Evolutionary conservation across 2,113 vertebrate species (phyloP), one percentile per base, ranked within the genome.

Genomic region (Onychorhynchus coronatus): DNA sequence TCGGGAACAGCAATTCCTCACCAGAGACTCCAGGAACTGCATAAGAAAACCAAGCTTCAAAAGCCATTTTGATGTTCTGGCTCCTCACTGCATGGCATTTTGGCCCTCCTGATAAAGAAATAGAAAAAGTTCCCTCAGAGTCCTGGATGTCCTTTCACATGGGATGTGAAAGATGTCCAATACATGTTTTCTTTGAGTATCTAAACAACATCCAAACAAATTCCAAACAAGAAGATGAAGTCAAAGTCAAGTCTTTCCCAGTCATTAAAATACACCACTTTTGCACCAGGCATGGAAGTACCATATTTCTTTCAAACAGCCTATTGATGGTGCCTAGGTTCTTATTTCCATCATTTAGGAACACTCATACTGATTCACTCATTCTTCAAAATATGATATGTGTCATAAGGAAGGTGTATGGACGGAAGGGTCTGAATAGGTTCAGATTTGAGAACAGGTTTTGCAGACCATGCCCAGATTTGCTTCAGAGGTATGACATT

Each of bases 361-460:
- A 50, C 8, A 75, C 88, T n/a, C 39, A n/a, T 11, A 88, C 2
- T n/a, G 52, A 62, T 63, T 19, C 30, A 59, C 28, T 53, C 28
- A 18, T 35, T 62, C 42, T 47, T 80, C 61, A 67, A 66, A 70
- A 74, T 27, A 62, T 4, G 33, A 49, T 18, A n/a, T 28, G 27
- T 68, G 19, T 86, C 19, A 1, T 37, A 65, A 68, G 33, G 33
- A 89, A 68, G 5, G 2, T 5, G 11, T 19, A 49, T 3, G 20
- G 37, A 91, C 53, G 46, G 22, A 77, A 80, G 23, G 31, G 42
- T 59, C 55, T 80, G 39, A 75, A 35, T 1, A 72, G 55, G 71
- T 62, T 62, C 49, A 66, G 66, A 62, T 47, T 68, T 87, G 24
- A 79, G 62, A 96, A 95, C 78, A 90, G 78, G 85, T 88, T 95